Evolutionary conservation across 2,797 vertebrate genomes (phyloP), one percentile per base, ranked within the genome.

Genomic region (Notolepis coatsorum): DNA sequence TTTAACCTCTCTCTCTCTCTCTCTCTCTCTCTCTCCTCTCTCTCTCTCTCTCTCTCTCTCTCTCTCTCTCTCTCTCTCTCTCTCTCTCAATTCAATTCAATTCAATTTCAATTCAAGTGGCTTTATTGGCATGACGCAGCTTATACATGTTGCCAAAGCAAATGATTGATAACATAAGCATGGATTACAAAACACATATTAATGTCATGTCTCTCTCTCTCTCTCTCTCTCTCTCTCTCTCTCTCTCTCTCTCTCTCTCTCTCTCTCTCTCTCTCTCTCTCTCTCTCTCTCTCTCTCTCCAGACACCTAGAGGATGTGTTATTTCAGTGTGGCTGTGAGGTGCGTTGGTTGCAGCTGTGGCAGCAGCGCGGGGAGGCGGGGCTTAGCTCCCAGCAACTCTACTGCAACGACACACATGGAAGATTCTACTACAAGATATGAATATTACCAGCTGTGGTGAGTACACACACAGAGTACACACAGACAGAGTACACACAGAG

Each of bases 291-390:
- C 15, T 50, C 23, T 67, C 21, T 28, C 79, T 94, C 93, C 92
- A 95, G 92, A 60, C 85, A 79, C 71, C 60, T 99, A 85, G 96
- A 98, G 75, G 94, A 94, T 7, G 95, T 97, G 84, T 83, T 93
- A 68, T 98, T 99, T 74, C 88, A 92, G 84, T 99, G 97, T 64
- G 97, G 95, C 91, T 99, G 97, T 1, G 90, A 93, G 62, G 96
- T 98, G 71, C 97, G 96, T 68, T 99, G 97, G 97, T 95, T 99
- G 89, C 97, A 99, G 89, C 93, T 99, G 80, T 98, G 96, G 95
- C 96, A 97, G 88, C 94, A 96, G 88, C 93, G 94, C 82, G 94
- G 95, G 0, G 94, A 96, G 75, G 96, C 95, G 0, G 93, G 89
- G 48, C 91, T 99, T n/a, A 90, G 94, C 72, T 88, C 81, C 64